A percentile compares a stretch with the other conserved stretches of the same genome.
phyloP scores from a whole-genome alignment of 2,113 vertebrate genomes.

The Antechinus stuartii region DNA sequence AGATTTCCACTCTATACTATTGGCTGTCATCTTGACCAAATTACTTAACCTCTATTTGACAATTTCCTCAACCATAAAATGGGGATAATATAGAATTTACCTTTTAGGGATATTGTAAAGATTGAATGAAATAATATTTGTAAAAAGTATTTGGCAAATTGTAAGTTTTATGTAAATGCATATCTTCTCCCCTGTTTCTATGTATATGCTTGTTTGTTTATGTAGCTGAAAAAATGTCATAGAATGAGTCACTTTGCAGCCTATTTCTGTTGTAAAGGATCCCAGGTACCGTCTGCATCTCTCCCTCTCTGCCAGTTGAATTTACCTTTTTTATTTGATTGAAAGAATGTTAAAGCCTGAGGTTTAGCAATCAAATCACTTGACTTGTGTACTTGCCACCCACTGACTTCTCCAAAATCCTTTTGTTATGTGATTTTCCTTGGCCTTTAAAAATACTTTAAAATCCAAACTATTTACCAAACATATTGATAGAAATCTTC shows the following conservation, averaged over 20 bases:
- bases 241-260: not conserved
- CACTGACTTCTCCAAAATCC: slow-evolving; percentile 19
- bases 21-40: too few relatives aligned
- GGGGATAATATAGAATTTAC: not conserved
- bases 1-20: too few relatives aligned
- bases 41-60: too few relatives aligned
- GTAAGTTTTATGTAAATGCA: not conserved
- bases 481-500: not conserved
- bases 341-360: slow-evolving; percentile 3
- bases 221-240: slow-evolving; percentile 5
- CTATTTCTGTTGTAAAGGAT: slow-evolving; percentile 9
- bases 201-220: not conserved
- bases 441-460: slow-evolving; percentile 24
- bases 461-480: slow-evolving; percentile 8
- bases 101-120: not conserved
- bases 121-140: not conserved
- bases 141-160: not conserved
- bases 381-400: not conserved
- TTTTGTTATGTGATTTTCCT: not conserved
- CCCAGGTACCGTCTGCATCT: not conserved
- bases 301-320: slow-evolving; percentile 1
- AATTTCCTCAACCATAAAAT: not conserved
- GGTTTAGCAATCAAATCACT: slow-evolving; percentile 20
- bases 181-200: not conserved
- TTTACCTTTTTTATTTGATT: slow-evolving; percentile 33